Conservation (phyloP, 2,797 vertebrate species). For the Melanotaenia parkinsoni region DNA sequence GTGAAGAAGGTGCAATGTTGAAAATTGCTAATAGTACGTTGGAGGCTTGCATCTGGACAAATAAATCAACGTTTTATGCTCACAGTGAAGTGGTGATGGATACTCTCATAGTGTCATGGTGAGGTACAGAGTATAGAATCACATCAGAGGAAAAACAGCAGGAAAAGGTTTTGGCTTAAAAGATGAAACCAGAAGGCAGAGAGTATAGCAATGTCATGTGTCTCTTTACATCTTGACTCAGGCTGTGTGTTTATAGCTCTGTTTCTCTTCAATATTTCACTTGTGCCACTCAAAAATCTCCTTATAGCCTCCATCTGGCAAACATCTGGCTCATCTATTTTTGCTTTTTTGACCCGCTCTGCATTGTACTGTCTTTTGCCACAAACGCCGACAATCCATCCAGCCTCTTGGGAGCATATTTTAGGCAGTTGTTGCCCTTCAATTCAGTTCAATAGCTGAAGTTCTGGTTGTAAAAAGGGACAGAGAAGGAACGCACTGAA, state of each 20-base stretch:
- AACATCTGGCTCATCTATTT: conserved; percentile 61
- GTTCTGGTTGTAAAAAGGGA: conserved; percentile 2
- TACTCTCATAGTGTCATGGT: conserved; percentile 10
- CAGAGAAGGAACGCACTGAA: neutral
- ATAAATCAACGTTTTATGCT: conserved; percentile 1
- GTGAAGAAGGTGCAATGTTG: conserved; percentile 27
- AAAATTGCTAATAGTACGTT: neutral
- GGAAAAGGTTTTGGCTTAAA: conserved; percentile 21
- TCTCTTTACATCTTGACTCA: conserved; percentile 31
- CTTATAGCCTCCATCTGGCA: conserved; percentile 51
- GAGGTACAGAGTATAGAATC: neutral
- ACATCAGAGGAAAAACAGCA: neutral
- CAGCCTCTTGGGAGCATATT: conserved; percentile 1
- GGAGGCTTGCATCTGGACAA: neutral
- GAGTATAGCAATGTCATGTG: conserved; percentile 37
- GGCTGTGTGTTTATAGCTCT: conserved; percentile 39
- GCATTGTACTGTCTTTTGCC: conserved; percentile 31
- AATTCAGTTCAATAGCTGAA: neutral
- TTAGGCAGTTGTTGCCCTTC: conserved; percentile 11
- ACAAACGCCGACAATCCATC: conserved; percentile 33
- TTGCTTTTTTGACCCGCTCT: neutral
- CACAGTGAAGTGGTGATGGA: neutral
- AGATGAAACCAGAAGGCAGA: conserved; percentile 16
- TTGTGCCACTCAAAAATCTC: conserved; percentile 54
- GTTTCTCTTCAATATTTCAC: conserved; percentile 59